Evolutionary conservation across 1,140 invertebrate genomes (phyloP).

Genomic region (Ylistrum balloti): DNA sequence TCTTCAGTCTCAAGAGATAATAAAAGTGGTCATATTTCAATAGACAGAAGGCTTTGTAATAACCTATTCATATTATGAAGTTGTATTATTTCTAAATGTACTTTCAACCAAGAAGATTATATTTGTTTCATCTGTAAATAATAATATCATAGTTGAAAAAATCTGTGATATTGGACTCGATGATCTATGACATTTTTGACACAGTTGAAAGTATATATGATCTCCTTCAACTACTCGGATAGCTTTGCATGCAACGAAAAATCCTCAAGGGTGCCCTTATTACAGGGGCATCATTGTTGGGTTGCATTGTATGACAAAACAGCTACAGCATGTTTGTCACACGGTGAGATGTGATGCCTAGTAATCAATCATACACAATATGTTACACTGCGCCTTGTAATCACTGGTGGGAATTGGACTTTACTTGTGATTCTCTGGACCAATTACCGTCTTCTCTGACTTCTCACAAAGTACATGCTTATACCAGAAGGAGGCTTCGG

Average conservation of each 20-base stretch:
- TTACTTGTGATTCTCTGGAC: constrained; percentile 24
- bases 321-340: constrained; percentile 21
- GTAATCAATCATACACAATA: constrained; percentile 35
- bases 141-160: not conserved
- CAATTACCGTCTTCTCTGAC: constrained; percentile 3
- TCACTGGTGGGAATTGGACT: constrained; percentile 24
- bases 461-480: constrained; percentile 10
- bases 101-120: not conserved
- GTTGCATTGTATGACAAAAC: constrained; percentile 27
- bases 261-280: constrained; percentile 37
- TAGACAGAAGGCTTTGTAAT: too few species aligned
- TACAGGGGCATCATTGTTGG: not conserved
- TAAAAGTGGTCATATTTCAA: too few species aligned
- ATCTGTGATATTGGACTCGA: not conserved
- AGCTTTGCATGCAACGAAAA: constrained; percentile 10
- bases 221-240: not conserved
- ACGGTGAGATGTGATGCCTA: constrained; percentile 22
- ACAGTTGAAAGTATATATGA: constrained; percentile 21
- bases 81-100: not conserved
- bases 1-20: too few species aligned
- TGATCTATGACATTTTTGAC: constrained; percentile 29
- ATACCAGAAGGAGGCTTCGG: not conserved
- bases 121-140: constrained; percentile 29
- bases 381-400: constrained; percentile 21
- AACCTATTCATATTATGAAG: too few species aligned